These are phyloP conservation scores for Lasioglossum lativentre DNA, from an alignment of 2,888 invertebrate species.

Conservation along the genomic window DNA sequence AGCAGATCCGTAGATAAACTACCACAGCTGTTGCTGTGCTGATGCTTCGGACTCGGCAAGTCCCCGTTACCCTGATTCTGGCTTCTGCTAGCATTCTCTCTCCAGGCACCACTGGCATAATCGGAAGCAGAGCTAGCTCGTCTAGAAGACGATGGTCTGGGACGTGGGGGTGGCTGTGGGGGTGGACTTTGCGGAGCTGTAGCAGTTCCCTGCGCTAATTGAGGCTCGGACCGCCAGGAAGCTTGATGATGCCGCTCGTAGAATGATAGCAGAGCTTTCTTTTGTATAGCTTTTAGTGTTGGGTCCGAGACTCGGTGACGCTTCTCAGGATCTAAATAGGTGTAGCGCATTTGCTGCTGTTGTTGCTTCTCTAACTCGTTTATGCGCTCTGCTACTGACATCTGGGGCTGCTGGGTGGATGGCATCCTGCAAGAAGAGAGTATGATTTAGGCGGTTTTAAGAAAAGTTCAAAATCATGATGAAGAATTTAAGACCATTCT, in stretches of 20 bases:
- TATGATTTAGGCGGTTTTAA: background rate
- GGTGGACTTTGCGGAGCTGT: constrained; percentile 74
- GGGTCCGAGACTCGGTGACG: constrained; percentile 90
- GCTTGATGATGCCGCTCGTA: constrained; percentile 89
- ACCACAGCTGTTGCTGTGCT: constrained; percentile 87
- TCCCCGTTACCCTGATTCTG: constrained; percentile 72
- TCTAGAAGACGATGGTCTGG: constrained; percentile 85
- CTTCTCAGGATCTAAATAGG: constrained; percentile 91
- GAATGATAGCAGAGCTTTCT: constrained; percentile 92
- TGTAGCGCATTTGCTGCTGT: constrained; percentile 86
- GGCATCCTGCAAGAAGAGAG: constrained; percentile 67
- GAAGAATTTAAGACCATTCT: too few relatives aligned
- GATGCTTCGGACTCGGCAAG: constrained; percentile 84
- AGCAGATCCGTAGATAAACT: constrained; percentile 87
- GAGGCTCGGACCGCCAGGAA: constrained; percentile 87
- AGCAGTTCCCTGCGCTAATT: constrained; percentile 82
- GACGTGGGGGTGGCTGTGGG: constrained; percentile 84
- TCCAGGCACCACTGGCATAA: constrained; percentile 86
- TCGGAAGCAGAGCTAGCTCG: constrained; percentile 90
- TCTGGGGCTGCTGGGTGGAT: constrained; percentile 81
- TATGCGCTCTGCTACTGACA: constrained; percentile 86
- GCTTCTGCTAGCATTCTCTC: constrained; percentile 81
- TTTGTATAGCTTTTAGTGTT: constrained; percentile 92
- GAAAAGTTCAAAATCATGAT: too few relatives aligned
- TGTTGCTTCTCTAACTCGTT: constrained; percentile 84